These are phyloP conservation scores for Petrolisthes cinctipes DNA, from an alignment of 2,888 invertebrate genomes.

Conservation along the genomic window DNA sequence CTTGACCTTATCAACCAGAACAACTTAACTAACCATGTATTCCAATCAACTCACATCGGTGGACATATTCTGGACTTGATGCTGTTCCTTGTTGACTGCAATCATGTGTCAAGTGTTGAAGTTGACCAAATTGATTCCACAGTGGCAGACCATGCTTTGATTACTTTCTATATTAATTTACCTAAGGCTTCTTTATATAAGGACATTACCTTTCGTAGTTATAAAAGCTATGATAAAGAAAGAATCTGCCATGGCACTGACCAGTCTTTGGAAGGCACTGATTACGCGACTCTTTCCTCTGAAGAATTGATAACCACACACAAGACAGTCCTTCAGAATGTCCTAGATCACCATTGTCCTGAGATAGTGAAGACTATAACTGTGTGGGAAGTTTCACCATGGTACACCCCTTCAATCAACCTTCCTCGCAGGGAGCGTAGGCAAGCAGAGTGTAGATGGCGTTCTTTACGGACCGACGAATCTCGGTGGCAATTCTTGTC, in stretches of 20 bases:
- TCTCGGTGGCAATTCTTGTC: no score
- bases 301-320: not conserved
- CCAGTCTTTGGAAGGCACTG: not conserved
- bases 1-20: not conserved
- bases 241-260: not conserved
- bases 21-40: not conserved
- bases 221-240: not conserved
- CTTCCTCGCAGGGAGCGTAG: no score
- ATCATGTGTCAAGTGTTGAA: not conserved
- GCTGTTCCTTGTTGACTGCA: not conserved
- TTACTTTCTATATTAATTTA: not conserved
- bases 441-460: no score
- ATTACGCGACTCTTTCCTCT: not conserved
- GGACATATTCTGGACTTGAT: slow-evolving; percentile 10
- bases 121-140: not conserved
- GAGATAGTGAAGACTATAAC: not conserved
- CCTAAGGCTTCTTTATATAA: not conserved
- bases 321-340: not conserved
- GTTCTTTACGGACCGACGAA: no score
- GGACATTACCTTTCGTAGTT: not conserved
- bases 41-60: not conserved
- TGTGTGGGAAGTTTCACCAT: no score
- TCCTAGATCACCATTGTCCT: not conserved
- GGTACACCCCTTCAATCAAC: no score
- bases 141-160: not conserved